Percentiles rank a stretch among this genome's conserved stretches.
Evolutionary conservation across 2,888 invertebrate genomes (phyloP).

Genomic region (Epirrhoe alternata): DNA sequence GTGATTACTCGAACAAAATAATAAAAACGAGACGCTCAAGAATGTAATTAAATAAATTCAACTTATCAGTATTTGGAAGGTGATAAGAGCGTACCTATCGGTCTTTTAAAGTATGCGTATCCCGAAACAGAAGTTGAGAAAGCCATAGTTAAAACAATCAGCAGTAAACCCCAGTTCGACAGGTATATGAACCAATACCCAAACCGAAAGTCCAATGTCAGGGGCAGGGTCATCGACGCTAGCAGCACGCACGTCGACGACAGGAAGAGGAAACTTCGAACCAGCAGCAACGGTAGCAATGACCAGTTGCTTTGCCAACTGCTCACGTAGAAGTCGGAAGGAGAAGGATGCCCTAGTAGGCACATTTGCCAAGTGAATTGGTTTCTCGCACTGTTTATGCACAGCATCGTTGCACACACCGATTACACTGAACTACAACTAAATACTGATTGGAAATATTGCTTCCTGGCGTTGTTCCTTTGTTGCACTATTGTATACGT

Average conservation of each 20-base stretch:
- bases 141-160: slow-evolving; percentile 61
- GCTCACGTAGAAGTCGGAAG: slow-evolving; percentile 70
- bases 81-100: slow-evolving; percentile 58
- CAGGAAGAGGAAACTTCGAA: slow-evolving; percentile 64
- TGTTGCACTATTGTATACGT: slow-evolving; percentile 32
- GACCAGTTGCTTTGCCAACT: slow-evolving; percentile 67
- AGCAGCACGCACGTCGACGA: slow-evolving; percentile 59
- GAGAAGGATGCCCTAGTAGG: slow-evolving; percentile 60
- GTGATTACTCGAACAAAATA: neutral
- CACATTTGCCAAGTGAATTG: slow-evolving; percentile 63
- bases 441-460: slow-evolving; percentile 41
- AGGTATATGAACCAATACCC: slow-evolving; percentile 79
- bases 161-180: slow-evolving; percentile 75
- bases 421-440: slow-evolving; percentile 25
- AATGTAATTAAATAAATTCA: neutral
- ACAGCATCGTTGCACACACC: slow-evolving; percentile 50
- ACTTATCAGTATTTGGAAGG: slow-evolving; percentile 26
- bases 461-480: slow-evolving; percentile 44
- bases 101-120: slow-evolving; percentile 59
- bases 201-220: slow-evolving; percentile 54
- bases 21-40: neutral
- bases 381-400: slow-evolving; percentile 47
- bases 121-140: slow-evolving; percentile 65
- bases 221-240: slow-evolving; percentile 54
- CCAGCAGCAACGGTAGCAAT: slow-evolving; percentile 57